Evolutionary conservation across 2,888 invertebrate species (phyloP).

Genomic region (Acanthosepion esculentum): DNA sequence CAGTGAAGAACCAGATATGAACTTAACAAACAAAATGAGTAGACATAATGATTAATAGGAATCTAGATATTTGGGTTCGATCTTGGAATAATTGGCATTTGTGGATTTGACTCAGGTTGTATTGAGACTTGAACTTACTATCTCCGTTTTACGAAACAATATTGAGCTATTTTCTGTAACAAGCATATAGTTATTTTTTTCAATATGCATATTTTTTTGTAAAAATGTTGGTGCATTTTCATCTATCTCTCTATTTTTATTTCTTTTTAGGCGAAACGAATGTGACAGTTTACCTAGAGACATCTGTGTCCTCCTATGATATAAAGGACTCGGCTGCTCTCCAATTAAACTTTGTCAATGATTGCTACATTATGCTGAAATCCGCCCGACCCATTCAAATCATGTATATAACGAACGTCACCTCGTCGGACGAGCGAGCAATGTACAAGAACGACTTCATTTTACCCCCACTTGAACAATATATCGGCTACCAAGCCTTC

Average conservation of each 20-base stretch:
- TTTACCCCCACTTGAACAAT: slow-evolving; percentile 56
- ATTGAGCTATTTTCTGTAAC: too few species aligned
- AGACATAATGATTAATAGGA: too few species aligned
- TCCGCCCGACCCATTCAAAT: slow-evolving; percentile 48
- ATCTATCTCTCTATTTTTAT: not conserved
- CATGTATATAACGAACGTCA: slow-evolving; percentile 34
- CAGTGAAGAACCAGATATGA: too few species aligned
- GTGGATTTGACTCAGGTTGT: too few species aligned
- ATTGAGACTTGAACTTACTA: too few species aligned
- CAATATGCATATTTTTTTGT: not conserved
- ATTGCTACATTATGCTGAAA: slow-evolving; percentile 49
- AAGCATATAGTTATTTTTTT: not conserved
- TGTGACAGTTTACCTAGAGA: slow-evolving; percentile 47
- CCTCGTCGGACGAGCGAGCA: not conserved
- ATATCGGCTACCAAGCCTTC: slow-evolving; percentile 52
- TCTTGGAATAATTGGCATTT: too few species aligned
- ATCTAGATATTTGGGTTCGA: too few species aligned
- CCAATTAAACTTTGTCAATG: slow-evolving; percentile 49
- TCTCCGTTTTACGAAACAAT: too few species aligned
- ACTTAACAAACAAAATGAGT: too few species aligned
- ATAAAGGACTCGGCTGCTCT: slow-evolving; percentile 39
- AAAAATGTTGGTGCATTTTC: accelerated
- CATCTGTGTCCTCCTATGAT: slow-evolving; percentile 43
- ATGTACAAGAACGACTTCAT: slow-evolving; percentile 53
- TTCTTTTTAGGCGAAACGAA: slow-evolving; percentile 50